These are phyloP conservation scores for Euthynnus affinis DNA, from an alignment of 2,797 vertebrate genomes.

Conservation along the genomic window DNA sequence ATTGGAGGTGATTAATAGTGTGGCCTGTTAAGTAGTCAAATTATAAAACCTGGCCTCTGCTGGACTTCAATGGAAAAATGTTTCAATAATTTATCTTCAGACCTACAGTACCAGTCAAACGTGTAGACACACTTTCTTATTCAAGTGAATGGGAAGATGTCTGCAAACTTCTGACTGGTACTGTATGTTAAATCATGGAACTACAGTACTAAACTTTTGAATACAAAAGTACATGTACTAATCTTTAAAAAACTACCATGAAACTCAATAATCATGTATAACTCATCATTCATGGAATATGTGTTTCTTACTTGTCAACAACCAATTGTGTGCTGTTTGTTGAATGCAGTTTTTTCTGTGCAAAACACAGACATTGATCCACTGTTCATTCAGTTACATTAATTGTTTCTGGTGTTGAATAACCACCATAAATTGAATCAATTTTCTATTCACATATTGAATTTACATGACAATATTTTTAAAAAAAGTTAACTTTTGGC, in stretches of 20 bases:
- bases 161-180: no score
- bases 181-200: no score
- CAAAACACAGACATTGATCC: background rate
- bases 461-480: background rate
- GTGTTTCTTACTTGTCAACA: slow-evolving; percentile 1
- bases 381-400: background rate
- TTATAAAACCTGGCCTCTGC: background rate
- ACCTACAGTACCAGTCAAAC: no score
- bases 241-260: no score
- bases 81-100: no score
- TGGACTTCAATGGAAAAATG: no score
- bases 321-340: background rate
- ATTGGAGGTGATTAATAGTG: slow-evolving; percentile 32
- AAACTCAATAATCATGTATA: no score
- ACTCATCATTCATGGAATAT: no score
- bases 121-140: no score
- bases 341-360: background rate
- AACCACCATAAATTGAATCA: background rate
- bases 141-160: no score
- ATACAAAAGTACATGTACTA: no score
- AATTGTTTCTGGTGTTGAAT: background rate
- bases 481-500: background rate
- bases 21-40: background rate
- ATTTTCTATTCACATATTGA: background rate
- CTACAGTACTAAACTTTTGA: no score